Conservation (phyloP, 2,797 vertebrate genomes). For the Alcedo atthis region DNA sequence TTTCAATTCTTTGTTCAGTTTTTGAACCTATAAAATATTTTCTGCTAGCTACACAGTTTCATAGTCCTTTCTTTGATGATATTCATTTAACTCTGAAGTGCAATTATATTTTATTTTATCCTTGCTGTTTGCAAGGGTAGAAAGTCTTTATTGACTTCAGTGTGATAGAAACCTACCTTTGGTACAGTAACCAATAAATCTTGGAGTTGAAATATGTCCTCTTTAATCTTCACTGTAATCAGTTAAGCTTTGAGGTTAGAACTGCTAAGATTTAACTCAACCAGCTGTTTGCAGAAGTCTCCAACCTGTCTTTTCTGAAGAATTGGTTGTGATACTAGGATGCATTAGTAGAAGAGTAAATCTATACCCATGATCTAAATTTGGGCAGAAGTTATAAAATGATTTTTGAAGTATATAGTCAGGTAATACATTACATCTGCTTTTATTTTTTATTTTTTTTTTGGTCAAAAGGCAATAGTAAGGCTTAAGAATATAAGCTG, state of each 20-base stretch:
- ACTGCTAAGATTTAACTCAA: not conserved
- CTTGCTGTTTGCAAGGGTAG: constrained; percentile 28
- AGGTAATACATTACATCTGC: not conserved
- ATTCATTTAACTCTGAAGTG: constrained; percentile 16
- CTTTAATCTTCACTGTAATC: constrained; percentile 62
- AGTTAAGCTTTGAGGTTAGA: constrained; percentile 49
- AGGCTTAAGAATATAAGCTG: not conserved
- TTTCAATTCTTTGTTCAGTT: not conserved
- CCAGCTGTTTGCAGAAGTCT: not conserved
- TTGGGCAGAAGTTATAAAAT: not conserved
- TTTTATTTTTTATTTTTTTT: not conserved
- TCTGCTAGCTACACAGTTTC: not conserved
- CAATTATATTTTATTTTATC: constrained; percentile 47
- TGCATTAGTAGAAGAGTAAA: not conserved
- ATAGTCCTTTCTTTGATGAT: not conserved
- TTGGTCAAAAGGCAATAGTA: not conserved
- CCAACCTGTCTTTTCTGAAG: not conserved
- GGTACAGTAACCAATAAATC: constrained; percentile 56
- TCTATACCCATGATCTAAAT: not conserved
- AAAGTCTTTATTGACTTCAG: constrained; percentile 50
- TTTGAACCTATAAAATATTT: not conserved
- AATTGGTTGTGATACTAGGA: not conserved
- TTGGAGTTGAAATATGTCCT: constrained; percentile 13
- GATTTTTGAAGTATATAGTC: not conserved
- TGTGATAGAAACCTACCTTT: constrained; percentile 14